Evolutionary conservation across 2,797 vertebrate species (phyloP).

Genomic region (Diceros bicornis): DNA sequence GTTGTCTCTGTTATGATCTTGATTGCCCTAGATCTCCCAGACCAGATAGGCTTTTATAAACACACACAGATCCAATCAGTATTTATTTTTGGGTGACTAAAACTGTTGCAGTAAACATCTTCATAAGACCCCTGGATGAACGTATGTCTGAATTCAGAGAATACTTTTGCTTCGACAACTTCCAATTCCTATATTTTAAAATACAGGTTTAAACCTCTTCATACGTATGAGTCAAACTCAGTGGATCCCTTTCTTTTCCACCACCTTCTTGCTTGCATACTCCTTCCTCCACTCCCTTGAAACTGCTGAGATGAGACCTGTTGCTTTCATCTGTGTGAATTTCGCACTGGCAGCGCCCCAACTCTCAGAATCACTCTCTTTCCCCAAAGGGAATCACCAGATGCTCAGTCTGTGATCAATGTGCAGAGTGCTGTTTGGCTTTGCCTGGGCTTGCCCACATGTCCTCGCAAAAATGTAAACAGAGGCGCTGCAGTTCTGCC

Average conservation of each 20-base stretch:
- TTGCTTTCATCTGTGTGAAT: constrained; percentile 61
- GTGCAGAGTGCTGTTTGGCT: neutral
- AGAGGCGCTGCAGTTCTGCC: neutral
- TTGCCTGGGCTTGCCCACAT: constrained; percentile 73
- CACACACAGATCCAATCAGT: neutral
- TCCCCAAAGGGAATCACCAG: constrained; percentile 47
- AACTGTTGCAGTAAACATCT: neutral
- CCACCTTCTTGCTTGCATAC: neutral
- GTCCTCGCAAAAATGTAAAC: constrained; percentile 73
- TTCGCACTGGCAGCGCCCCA: constrained; percentile 67
- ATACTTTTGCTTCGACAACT: neutral
- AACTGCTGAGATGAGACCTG: constrained; percentile 13
- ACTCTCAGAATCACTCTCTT: constrained; percentile 53
- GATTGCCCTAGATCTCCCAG: neutral
- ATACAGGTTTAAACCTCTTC: neutral
- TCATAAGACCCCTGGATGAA: neutral
- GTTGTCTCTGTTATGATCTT: neutral
- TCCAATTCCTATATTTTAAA: neutral
- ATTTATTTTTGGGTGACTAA: neutral
- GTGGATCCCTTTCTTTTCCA: neutral
- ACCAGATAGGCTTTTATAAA: neutral
- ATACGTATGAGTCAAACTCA: neutral
- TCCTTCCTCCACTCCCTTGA: neutral
- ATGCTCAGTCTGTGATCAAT: neutral
- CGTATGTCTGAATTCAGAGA: neutral